Percentiles rank a stretch among this genome's conserved stretches.
These are phyloP conservation scores for Caenorhabditis inopinata DNA, from an alignment of 1,140 invertebrate species.

Conservation along the genomic window DNA sequence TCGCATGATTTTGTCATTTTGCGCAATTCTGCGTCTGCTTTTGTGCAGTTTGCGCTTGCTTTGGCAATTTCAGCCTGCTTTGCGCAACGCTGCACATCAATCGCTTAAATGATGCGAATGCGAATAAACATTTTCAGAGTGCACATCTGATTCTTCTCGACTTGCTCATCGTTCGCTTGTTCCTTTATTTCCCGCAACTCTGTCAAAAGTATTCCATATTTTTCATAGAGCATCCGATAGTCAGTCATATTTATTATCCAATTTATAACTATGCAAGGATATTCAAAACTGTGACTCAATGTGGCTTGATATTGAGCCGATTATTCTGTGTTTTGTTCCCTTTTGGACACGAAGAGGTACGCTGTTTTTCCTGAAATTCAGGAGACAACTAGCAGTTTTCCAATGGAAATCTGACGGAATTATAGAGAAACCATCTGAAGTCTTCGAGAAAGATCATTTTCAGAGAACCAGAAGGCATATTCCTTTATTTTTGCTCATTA, in stretches of 20 bases:
- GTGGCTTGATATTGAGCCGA: neutral
- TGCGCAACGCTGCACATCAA: too few relatives aligned
- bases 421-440: too few relatives aligned
- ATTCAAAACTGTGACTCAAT: neutral
- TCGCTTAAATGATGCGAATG: too few relatives aligned
- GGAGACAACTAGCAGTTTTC: too few relatives aligned
- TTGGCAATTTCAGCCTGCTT: too few relatives aligned
- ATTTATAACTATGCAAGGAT: neutral
- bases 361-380: neutral
- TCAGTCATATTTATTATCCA: neutral
- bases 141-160: neutral
- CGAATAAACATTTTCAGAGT: too few relatives aligned
- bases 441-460: neutral
- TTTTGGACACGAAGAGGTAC: neutral
- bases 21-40: too few relatives aligned
- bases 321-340: neutral
- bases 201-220: neutral
- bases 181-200: neutral
- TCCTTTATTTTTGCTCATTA: neutral
- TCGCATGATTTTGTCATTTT: too few relatives aligned
- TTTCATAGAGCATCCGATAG: neutral
- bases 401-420: too few relatives aligned
- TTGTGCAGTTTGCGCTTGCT: too few relatives aligned
- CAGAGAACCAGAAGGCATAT: neutral
- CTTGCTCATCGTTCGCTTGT: neutral